Base-by-base conservation (phyloP, 2,888 invertebrate genomes). In the Agrilus biguttatus region DNA sequence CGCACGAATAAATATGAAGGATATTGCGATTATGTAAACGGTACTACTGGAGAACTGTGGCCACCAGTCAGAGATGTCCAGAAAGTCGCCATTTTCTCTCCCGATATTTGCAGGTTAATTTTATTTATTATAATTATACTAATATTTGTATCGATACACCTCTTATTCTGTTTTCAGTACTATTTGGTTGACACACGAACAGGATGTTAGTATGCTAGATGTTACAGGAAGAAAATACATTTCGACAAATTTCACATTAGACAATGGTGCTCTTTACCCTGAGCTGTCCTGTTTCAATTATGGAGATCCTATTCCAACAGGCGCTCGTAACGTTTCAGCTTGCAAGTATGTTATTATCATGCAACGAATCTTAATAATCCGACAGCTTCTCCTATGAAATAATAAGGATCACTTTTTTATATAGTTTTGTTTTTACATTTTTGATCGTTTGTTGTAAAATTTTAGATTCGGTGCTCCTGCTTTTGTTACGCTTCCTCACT, bases 401-500 rank as follows among this genome's bases (percentile, higher is more conserved):
- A 3, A 17, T 17, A 17, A 17, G 17, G 17, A 17, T 17, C 2
- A 4, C 17, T 17, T 17, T 17, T 32, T 36, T 41, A 8, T 12
- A 32, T n/a, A n/a, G n/a, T n/a, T n/a, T n/a, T n/a, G 33, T 41
- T n/a, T 35, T 19, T 36, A 8, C 28, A 7, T 33, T 23, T 35
- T 38, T n/a, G n/a, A n/a, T n/a, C n/a, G n/a, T 33, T 34, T 34
- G 23, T 37, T 33, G 14, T 34, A 32, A 37, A 41, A 47, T 55
- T 52, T 39, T 39, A 78, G 82, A 47, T 79, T 71, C 63, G 82
- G 81, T 40, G 85, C 89, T n/a, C 90, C 91, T 1, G 83, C 82
- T 12, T 84, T 81, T 63, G 74, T 87, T 19, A 82, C 86, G 0
- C 77, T 79, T 53, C 90, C 91, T 1, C 89, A 91, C 62, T 89